These are phyloP conservation scores for Echinarachnius parma DNA, from an alignment of 53 echinoderm and acorn worm genomes.

Conservation along the genomic window DNA sequence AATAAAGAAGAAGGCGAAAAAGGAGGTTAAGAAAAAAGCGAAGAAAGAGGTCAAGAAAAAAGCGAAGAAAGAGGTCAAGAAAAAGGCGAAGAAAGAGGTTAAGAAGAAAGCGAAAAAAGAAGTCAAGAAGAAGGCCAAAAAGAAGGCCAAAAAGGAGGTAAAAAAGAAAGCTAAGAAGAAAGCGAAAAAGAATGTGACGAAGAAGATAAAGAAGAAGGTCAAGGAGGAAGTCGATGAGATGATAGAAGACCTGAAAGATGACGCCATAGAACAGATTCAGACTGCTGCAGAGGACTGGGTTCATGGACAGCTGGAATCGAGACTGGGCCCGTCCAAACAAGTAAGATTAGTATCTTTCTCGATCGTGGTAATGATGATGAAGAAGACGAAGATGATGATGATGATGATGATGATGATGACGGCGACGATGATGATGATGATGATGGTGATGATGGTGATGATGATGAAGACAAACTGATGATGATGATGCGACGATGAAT, in stretches of 20 bases:
- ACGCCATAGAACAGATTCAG: slow-evolving; percentile 1
- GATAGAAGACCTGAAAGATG: slow-evolving; percentile 17
- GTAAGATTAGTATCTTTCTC: too few relatives aligned
- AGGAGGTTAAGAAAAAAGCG: slow-evolving; percentile 37
- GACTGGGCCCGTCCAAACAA: background rate
- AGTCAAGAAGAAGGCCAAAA: slow-evolving; percentile 23
- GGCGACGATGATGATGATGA: too few relatives aligned
- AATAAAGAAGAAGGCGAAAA: slow-evolving; percentile 19
- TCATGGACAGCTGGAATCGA: background rate
- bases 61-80: slow-evolving; percentile 54
- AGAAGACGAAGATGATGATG: too few relatives aligned
- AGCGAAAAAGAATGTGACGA: too few relatives aligned
- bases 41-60: slow-evolving; percentile 32
- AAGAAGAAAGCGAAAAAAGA: slow-evolving; percentile 40
- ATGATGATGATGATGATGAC: too few relatives aligned
- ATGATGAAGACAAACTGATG: too few relatives aligned
- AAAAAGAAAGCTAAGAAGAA: slow-evolving; percentile 10
- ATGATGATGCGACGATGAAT: too few relatives aligned
- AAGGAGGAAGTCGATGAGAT: slow-evolving; percentile 22
- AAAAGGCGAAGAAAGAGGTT: slow-evolving; percentile 45
- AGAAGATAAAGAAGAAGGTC: slow-evolving; percentile 1
- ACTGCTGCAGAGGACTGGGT: background rate
- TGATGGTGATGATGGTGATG: too few relatives aligned
- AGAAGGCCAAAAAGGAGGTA: slow-evolving; percentile 3
- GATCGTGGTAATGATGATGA: background rate